phyloP scores from a whole-genome alignment of 2,113 vertebrate genomes.

The Haemorhous mexicanus region DNA sequence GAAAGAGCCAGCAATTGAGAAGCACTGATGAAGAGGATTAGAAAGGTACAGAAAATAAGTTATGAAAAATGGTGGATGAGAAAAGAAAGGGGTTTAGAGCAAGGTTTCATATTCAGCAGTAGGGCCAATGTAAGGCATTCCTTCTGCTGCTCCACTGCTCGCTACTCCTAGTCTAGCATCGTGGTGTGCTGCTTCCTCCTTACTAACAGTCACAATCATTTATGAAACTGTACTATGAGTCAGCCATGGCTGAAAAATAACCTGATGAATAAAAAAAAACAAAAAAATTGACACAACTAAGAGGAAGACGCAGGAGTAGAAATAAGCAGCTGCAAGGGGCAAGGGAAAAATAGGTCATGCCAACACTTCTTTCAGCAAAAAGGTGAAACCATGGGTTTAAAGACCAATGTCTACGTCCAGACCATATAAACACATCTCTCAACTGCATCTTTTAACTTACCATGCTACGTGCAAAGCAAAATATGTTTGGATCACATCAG shows the following conservation, averaged over 20 bases:
- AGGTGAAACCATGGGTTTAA: not conserved
- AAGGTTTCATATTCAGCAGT: not conserved
- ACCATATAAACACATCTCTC: not conserved
- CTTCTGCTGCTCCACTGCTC: not conserved
- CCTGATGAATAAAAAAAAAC: not conserved
- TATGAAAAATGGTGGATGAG: not conserved
- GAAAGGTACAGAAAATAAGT: not conserved
- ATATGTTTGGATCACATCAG: not conserved
- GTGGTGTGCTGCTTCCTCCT: not conserved
- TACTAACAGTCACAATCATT: not conserved
- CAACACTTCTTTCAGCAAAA: not conserved
- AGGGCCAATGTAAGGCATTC: not conserved
- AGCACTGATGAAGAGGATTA: not conserved
- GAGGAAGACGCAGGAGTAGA: not conserved
- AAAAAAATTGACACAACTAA: not conserved
- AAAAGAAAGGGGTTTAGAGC: not conserved
- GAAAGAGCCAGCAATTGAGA: not conserved
- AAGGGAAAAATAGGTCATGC: constrained; percentile 28
- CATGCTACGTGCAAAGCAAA: fast-evolving
- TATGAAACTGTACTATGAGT: not conserved
- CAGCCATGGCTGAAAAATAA: constrained; percentile 25
- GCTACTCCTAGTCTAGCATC: not conserved
- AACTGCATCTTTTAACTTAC: not conserved
- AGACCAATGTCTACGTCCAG: not conserved
- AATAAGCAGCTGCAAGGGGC: not conserved